Conservation (phyloP, 2,888 invertebrate species). For the Drosophila ezoana region DNA sequence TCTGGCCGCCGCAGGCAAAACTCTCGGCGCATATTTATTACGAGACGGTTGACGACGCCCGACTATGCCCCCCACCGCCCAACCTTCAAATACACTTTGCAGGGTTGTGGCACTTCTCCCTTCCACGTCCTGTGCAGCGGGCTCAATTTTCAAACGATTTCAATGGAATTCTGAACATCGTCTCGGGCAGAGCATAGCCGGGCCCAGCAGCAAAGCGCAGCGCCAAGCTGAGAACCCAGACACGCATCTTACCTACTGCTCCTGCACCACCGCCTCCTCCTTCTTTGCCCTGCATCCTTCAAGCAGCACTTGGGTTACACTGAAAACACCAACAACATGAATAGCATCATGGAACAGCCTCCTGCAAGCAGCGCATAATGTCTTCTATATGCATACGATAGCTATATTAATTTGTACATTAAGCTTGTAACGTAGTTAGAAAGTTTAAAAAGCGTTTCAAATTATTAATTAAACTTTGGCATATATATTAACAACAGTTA, state of each 20-base stretch:
- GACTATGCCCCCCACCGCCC: constrained; percentile 20
- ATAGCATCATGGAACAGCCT: constrained; percentile 31
- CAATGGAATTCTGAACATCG: constrained; percentile 68
- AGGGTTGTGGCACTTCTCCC: constrained; percentile 3
- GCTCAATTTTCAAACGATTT: constrained; percentile 77
- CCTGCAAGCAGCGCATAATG: constrained; percentile 50
- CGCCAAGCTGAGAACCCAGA: constrained; percentile 54
- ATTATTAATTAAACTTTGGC: too few relatives aligned
- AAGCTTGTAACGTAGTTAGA: neutral
- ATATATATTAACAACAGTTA: too few relatives aligned
- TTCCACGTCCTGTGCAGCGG: constrained; percentile 30
- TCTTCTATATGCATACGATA: constrained; percentile 20
- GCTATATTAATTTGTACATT: constrained; percentile 21
- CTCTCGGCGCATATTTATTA: constrained; percentile 70
- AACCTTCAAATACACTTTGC: constrained; percentile 4
- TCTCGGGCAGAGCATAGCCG: constrained; percentile 10
- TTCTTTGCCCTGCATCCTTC: constrained; percentile 21
- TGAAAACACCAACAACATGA: constrained; percentile 42
- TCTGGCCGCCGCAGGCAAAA: constrained; percentile 44
- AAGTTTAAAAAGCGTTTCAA: too few relatives aligned
- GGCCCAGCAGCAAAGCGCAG: constrained; percentile 36
- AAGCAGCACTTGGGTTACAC: constrained; percentile 48
- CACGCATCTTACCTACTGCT: constrained; percentile 51
- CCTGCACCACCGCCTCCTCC: constrained; percentile 8
- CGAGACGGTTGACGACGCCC: constrained; percentile 63